phyloP scores from a whole-genome alignment of 2,888 invertebrate species.

The Automeris io region DNA sequence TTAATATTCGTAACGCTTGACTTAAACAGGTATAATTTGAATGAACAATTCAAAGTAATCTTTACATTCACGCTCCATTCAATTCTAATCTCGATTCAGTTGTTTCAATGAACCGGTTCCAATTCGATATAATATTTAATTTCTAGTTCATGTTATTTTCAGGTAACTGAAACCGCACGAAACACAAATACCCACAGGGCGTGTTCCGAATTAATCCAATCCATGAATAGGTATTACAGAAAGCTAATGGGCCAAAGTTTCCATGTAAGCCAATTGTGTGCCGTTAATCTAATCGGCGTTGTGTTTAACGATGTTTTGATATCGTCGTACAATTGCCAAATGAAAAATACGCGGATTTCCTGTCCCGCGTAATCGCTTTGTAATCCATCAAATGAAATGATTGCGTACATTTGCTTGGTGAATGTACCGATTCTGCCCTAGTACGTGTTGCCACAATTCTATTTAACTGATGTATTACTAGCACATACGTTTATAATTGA shows the following conservation, averaged over 20 bases:
- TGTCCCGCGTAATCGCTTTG: constrained; percentile 60
- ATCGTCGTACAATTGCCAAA: constrained; percentile 68
- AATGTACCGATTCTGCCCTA: constrained; percentile 32
- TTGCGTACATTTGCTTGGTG: constrained; percentile 41
- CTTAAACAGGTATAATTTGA: too few species aligned
- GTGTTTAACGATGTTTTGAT: constrained; percentile 67
- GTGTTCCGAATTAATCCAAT: constrained; percentile 58
- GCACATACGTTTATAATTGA: too few species aligned
- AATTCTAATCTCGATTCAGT: not conserved
- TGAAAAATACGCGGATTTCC: constrained; percentile 73
- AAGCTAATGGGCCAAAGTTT: constrained; percentile 58
- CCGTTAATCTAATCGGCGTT: constrained; percentile 68
- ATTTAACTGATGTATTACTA: constrained; percentile 45
- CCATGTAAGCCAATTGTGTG: constrained; percentile 69
- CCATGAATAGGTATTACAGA: constrained; percentile 45
- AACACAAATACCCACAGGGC: constrained; percentile 46
- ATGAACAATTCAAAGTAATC: constrained; percentile 1
- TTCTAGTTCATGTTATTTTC: constrained; percentile 41
- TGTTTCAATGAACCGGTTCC: not conserved
- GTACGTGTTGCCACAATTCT: constrained; percentile 62
- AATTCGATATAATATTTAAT: constrained; percentile 35
- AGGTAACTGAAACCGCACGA: constrained; percentile 47
- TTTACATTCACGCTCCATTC: constrained; percentile 1
- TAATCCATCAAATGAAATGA: constrained; percentile 69
- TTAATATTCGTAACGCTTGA: too few species aligned